Conservation (phyloP, 1,140 invertebrate genomes). For the Ridgeia piscesae region DNA sequence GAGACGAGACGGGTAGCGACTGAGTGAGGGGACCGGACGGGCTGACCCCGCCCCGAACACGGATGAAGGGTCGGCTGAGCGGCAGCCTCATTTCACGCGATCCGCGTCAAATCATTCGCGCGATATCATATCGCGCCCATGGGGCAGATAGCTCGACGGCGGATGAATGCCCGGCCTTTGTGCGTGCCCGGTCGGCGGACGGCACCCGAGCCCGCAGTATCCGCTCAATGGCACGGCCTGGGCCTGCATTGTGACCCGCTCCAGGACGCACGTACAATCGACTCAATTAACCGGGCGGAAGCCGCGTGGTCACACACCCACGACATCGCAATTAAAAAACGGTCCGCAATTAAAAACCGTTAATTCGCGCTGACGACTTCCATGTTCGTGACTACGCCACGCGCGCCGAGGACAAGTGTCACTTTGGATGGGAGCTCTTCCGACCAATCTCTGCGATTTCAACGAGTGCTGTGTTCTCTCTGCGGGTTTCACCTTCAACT, state of each 20-base stretch:
- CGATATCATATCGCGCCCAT: background rate
- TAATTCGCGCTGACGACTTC: background rate
- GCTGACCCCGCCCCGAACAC: background rate
- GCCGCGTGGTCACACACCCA: background rate
- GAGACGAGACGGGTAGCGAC: background rate
- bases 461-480: no score
- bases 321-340: background rate
- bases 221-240: background rate
- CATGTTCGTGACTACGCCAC: no score
- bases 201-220: background rate
- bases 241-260: background rate
- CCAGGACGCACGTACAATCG: background rate
- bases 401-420: no score
- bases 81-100: conserved; percentile 3
- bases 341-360: background rate
- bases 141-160: background rate
- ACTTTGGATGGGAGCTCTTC: no score
- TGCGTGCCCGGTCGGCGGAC: background rate
- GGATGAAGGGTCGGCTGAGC: background rate
- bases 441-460: no score
- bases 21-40: background rate
- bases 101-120: background rate
- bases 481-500: no score
- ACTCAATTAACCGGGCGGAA: background rate
- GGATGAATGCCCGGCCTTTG: background rate